Base-by-base conservation (phyloP, 2,888 invertebrate species). In the Oligia latruncula region DNA sequence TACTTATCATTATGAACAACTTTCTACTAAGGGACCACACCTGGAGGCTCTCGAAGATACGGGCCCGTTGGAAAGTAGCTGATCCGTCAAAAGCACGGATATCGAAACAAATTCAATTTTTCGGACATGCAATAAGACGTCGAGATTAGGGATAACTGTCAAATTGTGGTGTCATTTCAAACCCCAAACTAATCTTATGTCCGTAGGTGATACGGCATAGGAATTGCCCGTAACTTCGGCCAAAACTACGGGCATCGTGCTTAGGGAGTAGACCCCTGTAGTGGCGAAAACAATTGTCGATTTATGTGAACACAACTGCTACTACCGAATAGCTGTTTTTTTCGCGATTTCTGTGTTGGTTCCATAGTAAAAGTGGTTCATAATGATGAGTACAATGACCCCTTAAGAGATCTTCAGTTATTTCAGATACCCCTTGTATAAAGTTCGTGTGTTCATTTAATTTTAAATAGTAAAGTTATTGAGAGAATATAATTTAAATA, bases 401-500 rank as follows among this genome's bases (percentile, higher is more conserved):
- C 11, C 20, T 29, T 29, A 2, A 20, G 6, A 70, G 23, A 20
- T 55, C 20, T 40, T 65, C 40, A 40, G 20, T 65, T 11, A 65
- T 40, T 40, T 40, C 11, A 40, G 20, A 23, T 65, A 65, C 20
- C 40, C 40, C 65, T 20, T 40, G 23, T 65, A 35, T 58, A 4
- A 40, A 65, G 9, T 40, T 20, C 11, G 23, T 23, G 65, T 40
- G 11, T 40, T 40, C 11, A 40, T 35, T 65, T 40, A 20, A 40
- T 40, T 11, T 65, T 4, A 66, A 65, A 65, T 35, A 78, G 29
- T 23, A 78, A 52, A 66, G 60, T 83, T 80, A 67, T 43, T 52
- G n/a, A 43, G 58, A 35, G 20, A 43, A 15, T 35, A n/a, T 60
- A 43, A 83, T 80, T 77, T 67, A 62, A 83, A 83, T 78, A 40